These are phyloP conservation scores for Chesias legatella DNA, from an alignment of 2,888 invertebrate species.

Conservation along the genomic window DNA sequence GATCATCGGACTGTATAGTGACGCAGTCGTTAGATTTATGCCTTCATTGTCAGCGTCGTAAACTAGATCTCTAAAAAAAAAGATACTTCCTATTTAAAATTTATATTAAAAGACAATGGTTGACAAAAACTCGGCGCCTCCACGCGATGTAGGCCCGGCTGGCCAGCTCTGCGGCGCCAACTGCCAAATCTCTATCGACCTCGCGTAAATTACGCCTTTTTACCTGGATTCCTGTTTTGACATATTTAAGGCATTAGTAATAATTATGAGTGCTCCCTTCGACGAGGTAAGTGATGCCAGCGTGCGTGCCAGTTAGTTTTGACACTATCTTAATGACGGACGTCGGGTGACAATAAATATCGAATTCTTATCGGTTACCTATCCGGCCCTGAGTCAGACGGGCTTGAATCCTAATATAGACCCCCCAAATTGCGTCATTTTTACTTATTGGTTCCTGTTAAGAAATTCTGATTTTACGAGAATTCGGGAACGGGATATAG, in stretches of 20 bases:
- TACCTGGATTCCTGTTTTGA: constrained; percentile 81
- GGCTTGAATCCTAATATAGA: constrained; percentile 64
- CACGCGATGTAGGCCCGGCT: constrained; percentile 57
- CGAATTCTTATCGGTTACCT: constrained; percentile 73
- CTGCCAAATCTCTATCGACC: constrained; percentile 80
- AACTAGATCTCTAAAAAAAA: constrained; percentile 81
- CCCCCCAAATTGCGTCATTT: constrained; percentile 59
- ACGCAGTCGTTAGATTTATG: constrained; percentile 76
- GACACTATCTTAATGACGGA: constrained; percentile 80
- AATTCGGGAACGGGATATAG: constrained; percentile 25
- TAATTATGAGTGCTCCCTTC: constrained; percentile 76
- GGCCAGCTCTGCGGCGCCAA: constrained; percentile 67
- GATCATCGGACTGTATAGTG: constrained; percentile 72
- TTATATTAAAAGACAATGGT: constrained; percentile 80
- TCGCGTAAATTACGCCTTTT: constrained; percentile 80
- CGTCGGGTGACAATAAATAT: constrained; percentile 78
- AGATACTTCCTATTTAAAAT: constrained; percentile 80
- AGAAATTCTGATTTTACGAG: constrained; percentile 24
- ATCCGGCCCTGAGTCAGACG: constrained; percentile 62
- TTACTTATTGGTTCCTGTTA: constrained; percentile 26
- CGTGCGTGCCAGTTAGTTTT: constrained; percentile 71
- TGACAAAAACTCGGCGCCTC: constrained; percentile 78
- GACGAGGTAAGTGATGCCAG: constrained; percentile 60
- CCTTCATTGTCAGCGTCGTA: constrained; percentile 78
- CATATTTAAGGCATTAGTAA: constrained; percentile 81